phyloP scores from a whole-genome alignment of 37 sponge, comb jelly and placozoan species.

The Spongilla lacustris region DNA sequence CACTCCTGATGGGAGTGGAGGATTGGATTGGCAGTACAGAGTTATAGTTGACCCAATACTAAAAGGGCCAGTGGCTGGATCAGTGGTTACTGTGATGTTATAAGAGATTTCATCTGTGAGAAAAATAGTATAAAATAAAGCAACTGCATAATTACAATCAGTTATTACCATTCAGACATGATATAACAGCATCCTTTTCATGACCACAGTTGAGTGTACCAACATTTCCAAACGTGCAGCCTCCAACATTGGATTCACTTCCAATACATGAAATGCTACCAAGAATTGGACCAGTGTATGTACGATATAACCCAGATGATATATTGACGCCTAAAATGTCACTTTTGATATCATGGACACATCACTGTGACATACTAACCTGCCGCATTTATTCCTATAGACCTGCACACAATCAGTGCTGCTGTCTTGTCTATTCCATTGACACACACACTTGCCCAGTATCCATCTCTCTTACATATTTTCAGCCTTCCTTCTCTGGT shows the following conservation, averaged over 20 bases:
- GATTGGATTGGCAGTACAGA: not conserved
- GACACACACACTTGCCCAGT: not conserved
- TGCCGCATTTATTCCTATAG: not conserved
- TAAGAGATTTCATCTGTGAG: not conserved
- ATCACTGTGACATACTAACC: not conserved
- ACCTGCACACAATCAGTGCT: not conserved
- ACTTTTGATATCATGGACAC: too few species aligned
- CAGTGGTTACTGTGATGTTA: not conserved
- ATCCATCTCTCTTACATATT: constrained; percentile 1
- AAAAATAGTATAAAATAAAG: not conserved
- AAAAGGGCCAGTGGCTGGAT: not conserved
- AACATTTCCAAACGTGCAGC: not conserved
- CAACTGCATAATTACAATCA: not conserved
- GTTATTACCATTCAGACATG: not conserved
- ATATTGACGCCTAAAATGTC: not conserved
- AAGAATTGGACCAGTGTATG: not conserved
- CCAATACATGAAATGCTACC: not conserved
- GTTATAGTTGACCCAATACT: not conserved
- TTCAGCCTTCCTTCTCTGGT: not conserved
- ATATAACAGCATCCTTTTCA: not conserved
- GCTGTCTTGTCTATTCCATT: not conserved
- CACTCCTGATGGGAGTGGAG: not conserved
- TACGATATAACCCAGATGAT: not conserved
- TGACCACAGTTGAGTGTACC: not conserved
- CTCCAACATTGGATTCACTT: not conserved